Percentiles rank a stretch among this genome's conserved stretches.
These are phyloP conservation scores for Poeciliopsis presidionis DNA, from an alignment of 2,797 vertebrate genomes.

Conservation along the genomic window DNA sequence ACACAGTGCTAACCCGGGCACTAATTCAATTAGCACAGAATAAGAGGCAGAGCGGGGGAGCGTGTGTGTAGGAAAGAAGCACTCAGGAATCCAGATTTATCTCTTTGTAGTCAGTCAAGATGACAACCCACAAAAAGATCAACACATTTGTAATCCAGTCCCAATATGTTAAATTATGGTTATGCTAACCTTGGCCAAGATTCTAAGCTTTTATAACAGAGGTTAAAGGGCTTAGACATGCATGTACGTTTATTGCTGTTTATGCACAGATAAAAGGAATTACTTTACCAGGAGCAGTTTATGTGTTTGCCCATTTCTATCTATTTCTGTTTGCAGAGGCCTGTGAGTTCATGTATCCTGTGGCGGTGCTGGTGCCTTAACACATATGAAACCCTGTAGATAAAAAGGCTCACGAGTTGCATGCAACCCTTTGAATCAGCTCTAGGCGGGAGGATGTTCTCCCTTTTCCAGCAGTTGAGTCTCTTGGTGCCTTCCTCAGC, in stretches of 20 bases:
- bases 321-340: constrained; percentile 33
- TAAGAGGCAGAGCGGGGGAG: constrained; percentile 55
- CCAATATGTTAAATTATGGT: constrained; percentile 1
- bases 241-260: background rate
- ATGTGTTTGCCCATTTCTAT: constrained; percentile 12
- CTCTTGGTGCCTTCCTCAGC: constrained; percentile 59
- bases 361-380: constrained; percentile 3
- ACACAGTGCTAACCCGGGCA: constrained; percentile 64
- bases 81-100: constrained; percentile 49
- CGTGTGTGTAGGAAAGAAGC: constrained; percentile 44
- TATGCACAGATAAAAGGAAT: background rate
- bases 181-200: constrained; percentile 1
- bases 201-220: background rate
- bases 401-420: constrained; percentile 40
- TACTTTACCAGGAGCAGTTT: background rate
- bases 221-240: background rate
- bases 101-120: constrained; percentile 38
- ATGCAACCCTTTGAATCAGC: constrained; percentile 40
- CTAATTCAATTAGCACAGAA: constrained; percentile 75
- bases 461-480: constrained; percentile 34
- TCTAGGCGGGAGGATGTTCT: constrained; percentile 35
- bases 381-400: constrained; percentile 38
- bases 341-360: constrained; percentile 30
- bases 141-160: constrained; percentile 2
- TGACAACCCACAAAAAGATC: constrained; percentile 14